Evolutionary conservation across 2,797 vertebrate species (phyloP), one percentile per base, ranked within the genome.

Genomic region (Percopsis omiscomaycus): DNA sequence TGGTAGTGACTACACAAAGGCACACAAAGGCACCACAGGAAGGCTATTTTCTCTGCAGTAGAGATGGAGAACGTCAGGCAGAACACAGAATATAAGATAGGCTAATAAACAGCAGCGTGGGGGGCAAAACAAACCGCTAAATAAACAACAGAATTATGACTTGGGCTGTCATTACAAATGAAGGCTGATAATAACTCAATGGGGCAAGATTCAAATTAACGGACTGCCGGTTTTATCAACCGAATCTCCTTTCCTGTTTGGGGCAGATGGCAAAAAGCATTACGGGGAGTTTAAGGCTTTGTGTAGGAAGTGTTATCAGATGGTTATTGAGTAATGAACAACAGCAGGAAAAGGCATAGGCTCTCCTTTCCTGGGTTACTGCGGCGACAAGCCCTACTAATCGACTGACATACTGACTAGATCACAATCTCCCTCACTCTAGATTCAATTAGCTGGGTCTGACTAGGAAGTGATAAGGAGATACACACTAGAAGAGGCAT

Each of bases 371-470:
- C 72, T 58, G 77, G 59, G 88, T 89, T 89, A 84, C 86, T 61
- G 66, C 79, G 79, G 84, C 75, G 86, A 91, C 85, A 78, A 81
- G 71, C 73, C 70, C 56, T 59, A 77, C 83, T 90, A 91, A 92
- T 91, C 89, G 82, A 86, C 85, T 89, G 87, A 87, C 89, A 90
- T 87, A 78, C 86, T 88, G 59, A 66, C 74, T 58, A 83, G 90
- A 92, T 91, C 29, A 9, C 74, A 66, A 87, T 75, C 77, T 76
- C 72, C 88, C 83, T 55, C 42, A 64, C 76, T 87, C 79, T 83
- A 82, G 73, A 90, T 92, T 91, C 82, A 90, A 88, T 92, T 91
- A 90, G 85, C 77, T 29, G 58, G 59, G 83, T 58, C 89, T 90
- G 79, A 64, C 58, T 69, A 54, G 66, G 57, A 77, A 29, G 69